phyloP scores from a whole-genome alignment of 2,797 vertebrate genomes.

The Lutjanus argentimaculatus region DNA sequence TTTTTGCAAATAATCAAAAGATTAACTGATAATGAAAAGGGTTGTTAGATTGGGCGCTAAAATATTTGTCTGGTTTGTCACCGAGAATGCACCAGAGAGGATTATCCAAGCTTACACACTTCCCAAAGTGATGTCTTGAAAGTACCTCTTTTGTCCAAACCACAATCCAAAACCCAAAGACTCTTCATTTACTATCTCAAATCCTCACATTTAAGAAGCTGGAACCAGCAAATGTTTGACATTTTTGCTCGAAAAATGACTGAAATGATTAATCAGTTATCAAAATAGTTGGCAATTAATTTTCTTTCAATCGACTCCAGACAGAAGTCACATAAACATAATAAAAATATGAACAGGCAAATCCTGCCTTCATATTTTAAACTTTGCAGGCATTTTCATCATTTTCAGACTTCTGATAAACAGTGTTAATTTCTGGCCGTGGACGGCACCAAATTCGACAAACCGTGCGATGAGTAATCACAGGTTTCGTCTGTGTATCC shows the following conservation, averaged over 20 bases:
- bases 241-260: too few species aligned
- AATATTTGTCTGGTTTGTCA: not conserved
- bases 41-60: not conserved
- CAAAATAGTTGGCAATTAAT: too few species aligned
- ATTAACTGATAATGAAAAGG: not conserved
- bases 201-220: too few species aligned
- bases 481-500: constrained; percentile 9
- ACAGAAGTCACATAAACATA: not conserved
- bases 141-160: too few species aligned
- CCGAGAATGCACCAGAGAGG: not conserved
- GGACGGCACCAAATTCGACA: constrained; percentile 15
- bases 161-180: too few species aligned
- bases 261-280: too few species aligned
- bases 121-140: too few species aligned
- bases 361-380: not conserved
- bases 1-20: not conserved
- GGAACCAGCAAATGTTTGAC: too few species aligned
- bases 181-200: too few species aligned
- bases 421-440: not conserved
- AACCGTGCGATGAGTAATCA: constrained; percentile 22
- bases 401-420: not conserved
- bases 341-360: not conserved
- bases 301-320: too few species aligned
- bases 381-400: not conserved
- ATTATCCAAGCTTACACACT: not conserved